phyloP scores from a whole-genome alignment of 2,888 invertebrate species.

The Sarcophaga rosellei region DNA sequence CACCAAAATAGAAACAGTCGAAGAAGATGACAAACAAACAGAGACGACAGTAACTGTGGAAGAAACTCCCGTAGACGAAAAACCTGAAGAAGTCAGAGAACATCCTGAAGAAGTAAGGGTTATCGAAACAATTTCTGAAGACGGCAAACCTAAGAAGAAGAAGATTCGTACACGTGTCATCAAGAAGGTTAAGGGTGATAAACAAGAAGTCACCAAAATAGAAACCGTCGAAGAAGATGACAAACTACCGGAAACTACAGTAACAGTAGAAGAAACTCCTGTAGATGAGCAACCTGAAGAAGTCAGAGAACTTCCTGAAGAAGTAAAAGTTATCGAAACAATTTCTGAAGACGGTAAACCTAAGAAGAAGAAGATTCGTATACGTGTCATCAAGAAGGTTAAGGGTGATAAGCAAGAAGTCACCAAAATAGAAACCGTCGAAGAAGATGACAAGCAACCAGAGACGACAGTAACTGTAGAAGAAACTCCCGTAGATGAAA shows the following conservation, averaged over 20 bases:
- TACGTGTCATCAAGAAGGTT: slow-evolving; percentile 67
- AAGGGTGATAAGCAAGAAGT: slow-evolving; percentile 69
- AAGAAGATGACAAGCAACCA: slow-evolving; percentile 56
- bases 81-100: no score
- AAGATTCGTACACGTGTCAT: slow-evolving; percentile 72
- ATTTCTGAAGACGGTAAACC: slow-evolving; percentile 14
- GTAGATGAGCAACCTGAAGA: slow-evolving; percentile 20
- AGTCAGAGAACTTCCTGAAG: slow-evolving; percentile 60
- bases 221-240: slow-evolving; percentile 72
- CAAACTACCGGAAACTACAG: slow-evolving; percentile 70
- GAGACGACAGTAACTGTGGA: no score
- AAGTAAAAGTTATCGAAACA: slow-evolving; percentile 56
- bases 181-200: slow-evolving; percentile 71
- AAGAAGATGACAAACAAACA: background rate
- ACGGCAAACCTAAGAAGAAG: slow-evolving; percentile 70
- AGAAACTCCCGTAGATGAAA: no score
- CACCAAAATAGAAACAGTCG: slow-evolving; percentile 38
- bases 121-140: slow-evolving; percentile 66
- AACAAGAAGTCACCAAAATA: slow-evolving; percentile 72
- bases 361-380: slow-evolving; percentile 67
- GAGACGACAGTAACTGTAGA: no score
- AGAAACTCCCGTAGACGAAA: no score
- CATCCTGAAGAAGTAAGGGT: slow-evolving; percentile 70
- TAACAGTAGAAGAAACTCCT: slow-evolving; percentile 10
- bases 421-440: slow-evolving; percentile 62